Evolutionary conservation across 2,113 vertebrate species (phyloP), one percentile per base, ranked within the genome.

Genomic region (Tetrax tetrax): DNA sequence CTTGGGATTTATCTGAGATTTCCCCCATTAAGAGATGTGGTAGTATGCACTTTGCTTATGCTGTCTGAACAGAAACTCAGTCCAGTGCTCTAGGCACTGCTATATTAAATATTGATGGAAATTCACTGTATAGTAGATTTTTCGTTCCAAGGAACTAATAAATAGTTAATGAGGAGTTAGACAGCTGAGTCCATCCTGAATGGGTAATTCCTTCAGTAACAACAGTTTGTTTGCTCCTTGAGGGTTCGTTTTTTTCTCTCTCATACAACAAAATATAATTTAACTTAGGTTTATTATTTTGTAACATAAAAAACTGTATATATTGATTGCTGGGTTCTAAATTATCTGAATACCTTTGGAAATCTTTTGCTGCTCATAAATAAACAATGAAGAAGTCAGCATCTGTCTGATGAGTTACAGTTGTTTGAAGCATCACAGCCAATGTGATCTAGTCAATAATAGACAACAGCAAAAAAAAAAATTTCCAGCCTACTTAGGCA

Each of bases 141-240:
- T 97, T 98, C 88, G 84, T 98, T 97, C 97, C 98, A 98, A 98
- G 97, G 96, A 98, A 96, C 94, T 96, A 78, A 97, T 98, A 97
- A 98, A 98, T 98, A 98, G 64, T 98, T 98, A 98, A 98, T 98
- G 95, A 98, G 95, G 94, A 97, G 37, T 97, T 95, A 91, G 95
- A 89, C 96, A 91, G 95, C 93, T 94, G 89, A 96, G 92, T 94
- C 95, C 93, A 97, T 95, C 83, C 87, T 96, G 96, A 97, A 96
- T 97, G 96, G 94, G 66, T 98, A 98, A 98, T 98, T 98, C 68
- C 60, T 97, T 98, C 93, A 97, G 88, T 94, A 97, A 97, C 93
- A 96, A 97, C 69, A 94, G 81, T 97, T 98, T 96, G 93, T 85
- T 98, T 97, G 92, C 82, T 89, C 88, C 96, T 95, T 90, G 94